These are phyloP conservation scores for Alethe castanea DNA, from an alignment of 2,113 vertebrate species.

Conservation along the genomic window DNA sequence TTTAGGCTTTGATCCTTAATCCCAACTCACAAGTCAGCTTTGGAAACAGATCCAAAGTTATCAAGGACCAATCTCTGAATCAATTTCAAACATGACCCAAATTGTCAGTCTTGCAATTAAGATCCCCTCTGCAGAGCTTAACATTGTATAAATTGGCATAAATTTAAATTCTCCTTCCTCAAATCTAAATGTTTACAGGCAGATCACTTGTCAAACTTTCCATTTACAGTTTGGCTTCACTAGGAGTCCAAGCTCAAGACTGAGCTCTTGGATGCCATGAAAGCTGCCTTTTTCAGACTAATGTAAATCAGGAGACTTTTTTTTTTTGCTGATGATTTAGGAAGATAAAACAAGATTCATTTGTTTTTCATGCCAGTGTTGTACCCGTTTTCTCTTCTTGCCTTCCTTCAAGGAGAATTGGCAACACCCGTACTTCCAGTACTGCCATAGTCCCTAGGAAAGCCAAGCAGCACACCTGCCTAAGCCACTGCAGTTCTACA, in stretches of 20 bases:
- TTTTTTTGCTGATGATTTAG: not conserved
- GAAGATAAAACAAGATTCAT: not conserved
- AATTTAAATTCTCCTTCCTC: not conserved
- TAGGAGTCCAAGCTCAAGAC: not conserved
- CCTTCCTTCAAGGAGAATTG: not conserved
- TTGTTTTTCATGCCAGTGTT: not conserved
- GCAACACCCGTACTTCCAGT: not conserved
- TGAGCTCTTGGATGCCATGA: not conserved
- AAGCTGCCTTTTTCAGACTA: not conserved
- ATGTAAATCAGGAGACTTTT: not conserved
- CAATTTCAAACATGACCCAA: conserved; percentile 8
- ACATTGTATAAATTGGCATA: not conserved
- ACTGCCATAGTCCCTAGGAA: not conserved
- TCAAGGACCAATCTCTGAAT: not conserved
- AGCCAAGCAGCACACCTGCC: not conserved
- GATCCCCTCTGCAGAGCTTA: not conserved
- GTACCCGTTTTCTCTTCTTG: not conserved
- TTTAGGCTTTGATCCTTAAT: conserved; percentile 9
- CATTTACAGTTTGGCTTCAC: not conserved
- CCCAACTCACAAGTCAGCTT: not conserved
- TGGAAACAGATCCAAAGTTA: not conserved
- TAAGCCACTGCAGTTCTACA: not conserved
- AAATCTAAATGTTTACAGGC: not conserved
- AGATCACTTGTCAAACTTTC: not conserved
- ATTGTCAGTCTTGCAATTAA: not conserved